Evolutionary conservation across 2,888 invertebrate genomes (phyloP), one percentile per base, ranked within the genome.

Genomic region (Drosophila seclusa): DNA sequence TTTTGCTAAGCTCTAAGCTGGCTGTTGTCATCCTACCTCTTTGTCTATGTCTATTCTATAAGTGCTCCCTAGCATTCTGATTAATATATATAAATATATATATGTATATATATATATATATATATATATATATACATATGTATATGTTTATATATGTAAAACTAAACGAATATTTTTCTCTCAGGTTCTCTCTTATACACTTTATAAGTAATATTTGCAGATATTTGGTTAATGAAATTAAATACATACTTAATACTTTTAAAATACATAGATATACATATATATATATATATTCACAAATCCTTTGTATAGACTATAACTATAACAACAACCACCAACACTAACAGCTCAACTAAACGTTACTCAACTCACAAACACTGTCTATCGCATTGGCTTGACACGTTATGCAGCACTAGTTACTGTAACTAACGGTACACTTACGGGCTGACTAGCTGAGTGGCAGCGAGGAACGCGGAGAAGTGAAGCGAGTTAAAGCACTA

Each of bases 161-260:
- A 74, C 45, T 36, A 38, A 64, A 72, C 52, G 21, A 60, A 27
- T 66, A 48, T 68, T 55, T 61, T 48, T 65, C 21, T 73, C 42
- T 53, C 60, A 54, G 32, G 58, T 50, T 82, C 32, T 78, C 42
- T 78, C 49, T 66, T 53, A 65, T 61, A 79, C 71, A 77, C 73
- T 62, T 63, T 72, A 68, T 68, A 63, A 67, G 75, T 84, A 84
- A 76, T 73, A 65, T 64, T 72, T 80, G 53, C 73, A 64, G 70
- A 76, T 75, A 71, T 75, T 72, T 73, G 54, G 68, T 76, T 71
- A 72, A 71, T 66, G 65, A 69, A 68, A 61, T 54, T 73, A 64
- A 74, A 83, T 58, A 73, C 74, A 66, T 59, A 74, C 69, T 66
- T 63, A 78, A 81, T 65, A 86, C 69, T 74, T 64, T 55, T 54